A percentile compares a stretch with the other conserved stretches of the same genome.
phyloP scores from a whole-genome alignment of 30 jellyfish, hydroid and myxozoan species.

The Sanderia malayensis region DNA sequence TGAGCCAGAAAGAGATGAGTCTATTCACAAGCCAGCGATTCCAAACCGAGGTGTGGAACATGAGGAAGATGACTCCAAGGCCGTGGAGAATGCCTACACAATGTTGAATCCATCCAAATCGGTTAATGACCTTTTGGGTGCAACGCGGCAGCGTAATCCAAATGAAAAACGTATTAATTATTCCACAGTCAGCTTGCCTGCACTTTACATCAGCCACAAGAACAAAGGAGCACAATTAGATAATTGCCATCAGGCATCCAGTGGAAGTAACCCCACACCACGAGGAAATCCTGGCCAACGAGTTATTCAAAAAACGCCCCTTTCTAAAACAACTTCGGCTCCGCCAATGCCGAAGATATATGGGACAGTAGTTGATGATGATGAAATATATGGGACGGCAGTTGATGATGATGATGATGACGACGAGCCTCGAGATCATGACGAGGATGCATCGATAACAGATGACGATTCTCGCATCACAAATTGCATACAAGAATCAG shows the following conservation, averaged over 20 bases:
- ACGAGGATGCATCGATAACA: not conserved
- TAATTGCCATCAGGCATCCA: not conserved
- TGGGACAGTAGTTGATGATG: not conserved
- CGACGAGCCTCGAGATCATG: no score
- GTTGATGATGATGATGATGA: not conserved
- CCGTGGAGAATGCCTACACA: not conserved
- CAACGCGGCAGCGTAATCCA: no score
- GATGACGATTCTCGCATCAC: not conserved
- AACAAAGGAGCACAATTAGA: not conserved
- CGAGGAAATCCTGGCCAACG: not conserved
- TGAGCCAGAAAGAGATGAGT: no score
- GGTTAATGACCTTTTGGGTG: no score
- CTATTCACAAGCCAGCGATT: no score
- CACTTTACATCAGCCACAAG: not conserved
- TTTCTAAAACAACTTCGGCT: not conserved
- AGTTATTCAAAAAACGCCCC: not conserved
- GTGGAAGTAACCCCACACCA: not conserved
- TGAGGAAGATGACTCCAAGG: no score
- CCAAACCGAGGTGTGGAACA: no score
- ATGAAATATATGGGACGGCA: not conserved
- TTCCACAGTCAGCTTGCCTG: constrained; percentile 2
- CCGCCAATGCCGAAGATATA: not conserved
- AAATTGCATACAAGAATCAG: not conserved
- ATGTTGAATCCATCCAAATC: not conserved
- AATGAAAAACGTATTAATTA: no score